Percentiles rank a stretch among this genome's conserved stretches.
Evolutionary conservation across 2,888 invertebrate genomes (phyloP).

Genomic region (Drosophila mercatorum): DNA sequence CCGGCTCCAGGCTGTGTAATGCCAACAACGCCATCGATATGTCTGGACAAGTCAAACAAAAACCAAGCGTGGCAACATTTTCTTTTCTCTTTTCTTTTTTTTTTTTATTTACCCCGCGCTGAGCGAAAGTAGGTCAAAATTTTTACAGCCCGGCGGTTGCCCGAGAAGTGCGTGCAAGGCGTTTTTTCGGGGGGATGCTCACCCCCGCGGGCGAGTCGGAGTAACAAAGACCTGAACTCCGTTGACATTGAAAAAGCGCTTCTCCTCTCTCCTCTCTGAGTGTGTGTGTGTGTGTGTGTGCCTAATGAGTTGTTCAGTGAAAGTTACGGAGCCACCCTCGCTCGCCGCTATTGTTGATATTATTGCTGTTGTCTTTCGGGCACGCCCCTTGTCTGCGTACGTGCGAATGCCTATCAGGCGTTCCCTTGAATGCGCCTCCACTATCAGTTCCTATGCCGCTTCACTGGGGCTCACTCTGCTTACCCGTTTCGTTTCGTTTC

Average conservation of each 20-base stretch:
- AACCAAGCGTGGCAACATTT: conserved; percentile 25
- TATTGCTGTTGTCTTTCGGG: conserved; percentile 44
- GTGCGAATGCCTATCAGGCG: conserved; percentile 3
- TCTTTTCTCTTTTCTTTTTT: background rate
- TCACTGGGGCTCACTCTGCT: conserved; percentile 7
- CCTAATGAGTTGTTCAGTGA: background rate
- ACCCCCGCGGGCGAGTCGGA: background rate
- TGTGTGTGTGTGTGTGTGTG: background rate
- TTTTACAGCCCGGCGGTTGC: conserved; percentile 40
- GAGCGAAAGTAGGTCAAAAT: conserved; percentile 67
- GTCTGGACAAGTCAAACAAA: conserved; percentile 47
- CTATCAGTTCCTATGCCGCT: conserved; percentile 33
- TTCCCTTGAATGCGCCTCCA: conserved; percentile 22
- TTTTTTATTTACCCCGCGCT: conserved; percentile 26
- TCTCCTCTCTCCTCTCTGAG: too few species aligned
- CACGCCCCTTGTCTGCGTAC: conserved; percentile 22
- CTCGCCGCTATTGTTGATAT: conserved; percentile 37
- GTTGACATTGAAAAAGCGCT: conserved; percentile 5
- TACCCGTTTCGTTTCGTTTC: conserved; percentile 10
- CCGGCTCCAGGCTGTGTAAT: conserved; percentile 6
- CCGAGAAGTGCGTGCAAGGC: conserved; percentile 10
- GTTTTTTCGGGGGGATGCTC: background rate
- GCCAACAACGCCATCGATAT: conserved; percentile 45
- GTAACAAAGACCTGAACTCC: conserved; percentile 3
- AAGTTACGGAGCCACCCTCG: conserved; percentile 18